Percentiles rank a stretch among this genome's conserved stretches.
These are phyloP conservation scores for Carduelis carduelis DNA, from an alignment of 2,797 vertebrate genomes.

Conservation along the genomic window DNA sequence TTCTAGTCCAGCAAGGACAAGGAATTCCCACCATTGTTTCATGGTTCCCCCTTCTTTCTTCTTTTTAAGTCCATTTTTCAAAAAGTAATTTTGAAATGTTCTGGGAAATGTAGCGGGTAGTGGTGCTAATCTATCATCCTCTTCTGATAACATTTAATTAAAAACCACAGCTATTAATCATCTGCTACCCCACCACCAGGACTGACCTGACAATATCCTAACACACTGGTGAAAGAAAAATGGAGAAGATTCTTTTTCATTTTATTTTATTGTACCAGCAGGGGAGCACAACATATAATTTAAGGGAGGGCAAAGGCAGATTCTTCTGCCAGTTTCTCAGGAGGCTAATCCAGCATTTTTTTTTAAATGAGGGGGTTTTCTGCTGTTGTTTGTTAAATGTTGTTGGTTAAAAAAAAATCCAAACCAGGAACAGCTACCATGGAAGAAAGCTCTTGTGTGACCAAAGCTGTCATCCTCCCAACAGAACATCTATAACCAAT, in stretches of 20 bases:
- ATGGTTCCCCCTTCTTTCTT: not conserved
- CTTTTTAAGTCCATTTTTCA: slow-evolving; percentile 58
- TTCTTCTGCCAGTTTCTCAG: slow-evolving; percentile 31
- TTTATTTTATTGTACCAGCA: slow-evolving; percentile 23
- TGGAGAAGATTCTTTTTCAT: slow-evolving; percentile 18
- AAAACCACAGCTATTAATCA: slow-evolving; percentile 59
- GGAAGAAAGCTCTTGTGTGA: not conserved
- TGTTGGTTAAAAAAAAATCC: not conserved
- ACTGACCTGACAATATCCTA: slow-evolving; percentile 43
- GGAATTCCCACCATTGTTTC: slow-evolving; percentile 57
- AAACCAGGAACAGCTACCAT: not conserved
- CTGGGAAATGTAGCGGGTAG: slow-evolving; percentile 51
- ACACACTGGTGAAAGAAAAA: slow-evolving; percentile 49
- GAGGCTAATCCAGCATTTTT: not conserved
- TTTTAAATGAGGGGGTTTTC: not conserved
- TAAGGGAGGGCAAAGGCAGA: not conserved
- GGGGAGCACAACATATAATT: slow-evolving; percentile 30
- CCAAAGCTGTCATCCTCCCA: not conserved
- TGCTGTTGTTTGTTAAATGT: not conserved
- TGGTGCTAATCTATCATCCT: slow-evolving; percentile 51
- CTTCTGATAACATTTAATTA: slow-evolving; percentile 67
- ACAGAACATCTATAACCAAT: not conserved
- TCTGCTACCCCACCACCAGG: slow-evolving; percentile 27
- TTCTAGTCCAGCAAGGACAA: not conserved
- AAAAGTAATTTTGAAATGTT: slow-evolving; percentile 68